A percentile compares a stretch with the other conserved stretches of the same genome.
Conservation (phyloP, 1,140 invertebrate species). For the Zaprionus kolodkinae region DNA sequence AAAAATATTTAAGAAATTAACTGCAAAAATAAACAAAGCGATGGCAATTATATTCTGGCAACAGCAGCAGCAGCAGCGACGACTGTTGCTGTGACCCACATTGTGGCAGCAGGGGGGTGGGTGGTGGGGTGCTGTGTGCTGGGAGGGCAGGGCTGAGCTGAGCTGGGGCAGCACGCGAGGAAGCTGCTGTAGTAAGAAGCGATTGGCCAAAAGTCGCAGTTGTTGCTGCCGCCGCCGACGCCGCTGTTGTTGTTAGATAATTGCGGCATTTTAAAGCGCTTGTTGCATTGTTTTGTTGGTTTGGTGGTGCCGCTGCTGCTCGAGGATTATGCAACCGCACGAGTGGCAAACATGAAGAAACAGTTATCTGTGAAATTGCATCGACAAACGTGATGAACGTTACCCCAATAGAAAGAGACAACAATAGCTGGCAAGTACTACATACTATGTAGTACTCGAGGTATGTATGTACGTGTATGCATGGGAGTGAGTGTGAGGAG, state of each 20-base stretch:
- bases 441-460: too few relatives aligned
- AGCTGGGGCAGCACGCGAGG: conserved; percentile 8
- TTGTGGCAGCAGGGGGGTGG: not conserved
- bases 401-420: conserved; percentile 68
- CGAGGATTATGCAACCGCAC: conserved; percentile 69
- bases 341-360: conserved; percentile 76
- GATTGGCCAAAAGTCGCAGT: conserved; percentile 49
- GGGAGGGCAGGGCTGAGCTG: not conserved
- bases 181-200: conserved; percentile 34
- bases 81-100: conserved; percentile 59
- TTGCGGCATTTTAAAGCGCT: conserved; percentile 79
- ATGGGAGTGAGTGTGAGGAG: not conserved
- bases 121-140: not conserved
- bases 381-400: conserved; percentile 81
- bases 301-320: conserved; percentile 19
- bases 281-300: conserved; percentile 65
- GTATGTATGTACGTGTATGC: too few relatives aligned
- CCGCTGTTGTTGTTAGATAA: conserved; percentile 60
- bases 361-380: conserved; percentile 81
- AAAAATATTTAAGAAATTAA: conserved; percentile 26
- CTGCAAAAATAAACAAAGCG: conserved; percentile 33
- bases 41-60: conserved; percentile 61
- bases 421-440: conserved; percentile 15
- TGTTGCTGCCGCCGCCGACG: conserved; percentile 49
- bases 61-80: conserved; percentile 22